Percentiles rank a stretch among this genome's conserved stretches.
Evolutionary conservation across 2,113 vertebrate genomes (phyloP).

Genomic region (Trinectes maculatus): DNA sequence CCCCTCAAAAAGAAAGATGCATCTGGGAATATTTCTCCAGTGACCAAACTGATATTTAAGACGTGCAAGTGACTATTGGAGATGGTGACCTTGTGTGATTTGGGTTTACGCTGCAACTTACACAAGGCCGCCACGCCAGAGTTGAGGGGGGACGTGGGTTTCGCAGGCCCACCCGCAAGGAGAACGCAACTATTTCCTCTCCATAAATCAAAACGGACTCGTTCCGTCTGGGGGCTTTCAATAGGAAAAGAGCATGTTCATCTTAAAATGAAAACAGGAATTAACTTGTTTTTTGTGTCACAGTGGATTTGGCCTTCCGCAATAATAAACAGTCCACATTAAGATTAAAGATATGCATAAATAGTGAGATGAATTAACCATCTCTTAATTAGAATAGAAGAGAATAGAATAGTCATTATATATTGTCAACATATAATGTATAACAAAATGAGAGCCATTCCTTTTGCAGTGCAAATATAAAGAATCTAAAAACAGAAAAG

Average conservation of each 20-base stretch:
- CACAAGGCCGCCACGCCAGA: conserved; percentile 53
- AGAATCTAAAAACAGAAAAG: too few species aligned
- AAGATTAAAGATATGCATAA: too few species aligned
- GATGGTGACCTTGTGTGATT: conserved; percentile 70
- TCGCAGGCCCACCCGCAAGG: conserved; percentile 69
- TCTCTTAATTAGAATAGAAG: too few species aligned
- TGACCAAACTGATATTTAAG: conserved; percentile 66
- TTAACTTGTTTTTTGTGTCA: conserved; percentile 31
- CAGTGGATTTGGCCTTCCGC: neutral
- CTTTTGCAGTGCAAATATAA: too few species aligned
- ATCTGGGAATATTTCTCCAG: conserved; percentile 62
- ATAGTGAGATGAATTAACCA: too few species aligned
- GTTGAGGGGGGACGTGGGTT: conserved; percentile 43
- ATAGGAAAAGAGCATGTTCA: conserved; percentile 44
- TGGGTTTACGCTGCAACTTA: conserved; percentile 62
- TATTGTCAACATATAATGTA: too few species aligned
- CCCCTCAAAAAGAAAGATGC: conserved; percentile 54
- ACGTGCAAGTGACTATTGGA: conserved; percentile 51
- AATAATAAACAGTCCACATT: too few species aligned
- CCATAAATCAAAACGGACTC: conserved; percentile 74
- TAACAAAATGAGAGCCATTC: too few species aligned
- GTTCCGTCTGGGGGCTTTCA: conserved; percentile 66
- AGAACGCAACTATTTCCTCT: conserved; percentile 74
- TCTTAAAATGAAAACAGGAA: conserved; percentile 58
- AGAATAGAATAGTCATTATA: too few species aligned